Conservation (phyloP, 1,140 invertebrate genomes). For the Macrosteles quadrilineatus region DNA sequence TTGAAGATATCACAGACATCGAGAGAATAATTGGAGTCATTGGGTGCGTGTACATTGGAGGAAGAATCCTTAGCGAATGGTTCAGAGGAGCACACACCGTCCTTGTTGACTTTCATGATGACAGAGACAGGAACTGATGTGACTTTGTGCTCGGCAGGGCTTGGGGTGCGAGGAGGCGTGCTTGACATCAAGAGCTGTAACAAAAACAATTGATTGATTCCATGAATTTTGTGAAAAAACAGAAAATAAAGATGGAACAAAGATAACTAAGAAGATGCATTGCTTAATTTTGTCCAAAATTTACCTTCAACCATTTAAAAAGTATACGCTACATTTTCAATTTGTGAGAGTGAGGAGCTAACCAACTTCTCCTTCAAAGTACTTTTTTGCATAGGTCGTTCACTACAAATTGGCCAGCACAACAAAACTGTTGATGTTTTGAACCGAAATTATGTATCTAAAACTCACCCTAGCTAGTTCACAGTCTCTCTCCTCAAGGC, state of each 20-base stretch:
- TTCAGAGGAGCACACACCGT: slow-evolving; percentile 67
- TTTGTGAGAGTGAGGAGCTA: too few relatives aligned
- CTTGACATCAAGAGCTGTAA: slow-evolving; percentile 53
- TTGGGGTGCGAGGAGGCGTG: slow-evolving; percentile 54
- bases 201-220: too few relatives aligned
- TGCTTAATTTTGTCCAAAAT: background rate
- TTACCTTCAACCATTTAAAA: background rate
- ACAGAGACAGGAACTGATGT: slow-evolving; percentile 61
- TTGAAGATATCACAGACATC: background rate
- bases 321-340: background rate
- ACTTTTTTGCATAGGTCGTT: too few relatives aligned
- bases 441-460: too few relatives aligned
- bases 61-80: slow-evolving; percentile 18
- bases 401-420: too few relatives aligned
- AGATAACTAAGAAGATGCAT: slow-evolving; percentile 30
- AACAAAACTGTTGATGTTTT: too few relatives aligned
- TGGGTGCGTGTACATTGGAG: background rate
- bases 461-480: slow-evolving; percentile 51
- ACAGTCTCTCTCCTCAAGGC: slow-evolving; percentile 44
- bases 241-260: too few relatives aligned
- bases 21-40: background rate
- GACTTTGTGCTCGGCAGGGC: slow-evolving; percentile 48
- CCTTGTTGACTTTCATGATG: slow-evolving; percentile 77
- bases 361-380: too few relatives aligned
- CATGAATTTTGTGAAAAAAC: slow-evolving; percentile 25